Conservation (phyloP, 2,888 invertebrate genomes). For the Hirtodrosophila cameraria region DNA sequence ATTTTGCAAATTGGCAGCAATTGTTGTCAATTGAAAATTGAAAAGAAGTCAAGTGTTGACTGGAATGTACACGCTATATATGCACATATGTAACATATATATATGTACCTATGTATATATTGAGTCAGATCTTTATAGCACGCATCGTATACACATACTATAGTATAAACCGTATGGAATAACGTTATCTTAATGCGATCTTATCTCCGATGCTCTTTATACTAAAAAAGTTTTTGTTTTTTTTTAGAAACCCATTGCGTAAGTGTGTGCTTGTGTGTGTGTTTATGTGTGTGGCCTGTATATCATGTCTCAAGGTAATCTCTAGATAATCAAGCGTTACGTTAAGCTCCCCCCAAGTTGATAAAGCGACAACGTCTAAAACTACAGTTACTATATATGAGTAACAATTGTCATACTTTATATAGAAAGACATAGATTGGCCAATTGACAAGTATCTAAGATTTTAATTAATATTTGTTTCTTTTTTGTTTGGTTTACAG, state of each 20-base stretch:
- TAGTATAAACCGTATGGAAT: conserved; percentile 3
- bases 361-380: conserved; percentile 18
- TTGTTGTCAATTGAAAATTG: conserved; percentile 82
- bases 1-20: conserved; percentile 68
- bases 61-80: conserved; percentile 35
- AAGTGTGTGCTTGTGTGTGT: conserved; percentile 5
- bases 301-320: conserved; percentile 70
- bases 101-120: conserved; percentile 1
- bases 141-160: conserved; percentile 3
- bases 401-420: conserved; percentile 30
- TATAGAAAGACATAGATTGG: conserved; percentile 5
- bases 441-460: conserved; percentile 23
- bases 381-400: conserved; percentile 9
- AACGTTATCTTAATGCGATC: conserved; percentile 57
- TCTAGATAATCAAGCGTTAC: conserved; percentile 61
- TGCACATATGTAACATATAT: conserved; percentile 9
- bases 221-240: conserved; percentile 12
- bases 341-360: conserved; percentile 36
- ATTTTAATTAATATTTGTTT: conserved; percentile 29
- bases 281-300: conserved; percentile 26
- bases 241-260: background rate
- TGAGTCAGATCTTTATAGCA: conserved; percentile 18
- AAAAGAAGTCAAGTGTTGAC: conserved; percentile 73
- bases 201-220: conserved; percentile 70
- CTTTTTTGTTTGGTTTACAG: conserved; percentile 18